Evolutionary conservation across 2,113 vertebrate species (phyloP).

Genomic region (Herpailurus yagouaroundi): DNA sequence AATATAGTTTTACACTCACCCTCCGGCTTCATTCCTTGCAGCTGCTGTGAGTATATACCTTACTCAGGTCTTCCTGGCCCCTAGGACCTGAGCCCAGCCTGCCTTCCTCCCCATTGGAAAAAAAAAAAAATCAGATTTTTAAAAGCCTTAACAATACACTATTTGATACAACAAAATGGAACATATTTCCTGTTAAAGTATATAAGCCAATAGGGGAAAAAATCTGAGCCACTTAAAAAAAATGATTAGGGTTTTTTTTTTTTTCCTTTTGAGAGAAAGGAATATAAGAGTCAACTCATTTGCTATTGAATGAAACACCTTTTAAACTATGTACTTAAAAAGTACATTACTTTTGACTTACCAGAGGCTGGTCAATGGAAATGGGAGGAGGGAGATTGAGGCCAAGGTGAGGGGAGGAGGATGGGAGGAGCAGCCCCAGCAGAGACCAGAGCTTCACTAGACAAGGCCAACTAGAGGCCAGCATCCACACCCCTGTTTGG

Average conservation of each 20-base stretch:
- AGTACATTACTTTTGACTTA: background rate
- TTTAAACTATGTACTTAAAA: background rate
- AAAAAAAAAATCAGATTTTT: background rate
- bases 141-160: slow-evolving; percentile 10
- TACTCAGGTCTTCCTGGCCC: background rate
- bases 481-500: background rate
- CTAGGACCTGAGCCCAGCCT: background rate
- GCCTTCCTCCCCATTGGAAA: background rate
- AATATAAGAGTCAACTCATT: background rate
- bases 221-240: slow-evolving; percentile 22
- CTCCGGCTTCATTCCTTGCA: slow-evolving; percentile 19
- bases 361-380: background rate
- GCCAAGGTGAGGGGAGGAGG: background rate
- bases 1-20: slow-evolving; percentile 1
- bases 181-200: slow-evolving; percentile 2
- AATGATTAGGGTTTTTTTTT: background rate
- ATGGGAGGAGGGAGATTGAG: background rate
- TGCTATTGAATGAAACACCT: slow-evolving; percentile 31
- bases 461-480: no score
- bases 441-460: background rate
- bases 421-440: background rate
- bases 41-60: background rate
- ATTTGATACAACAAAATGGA: background rate
- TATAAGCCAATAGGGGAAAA: background rate
- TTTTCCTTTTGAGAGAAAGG: background rate